These are phyloP conservation scores for Lycaena phlaeas DNA, from an alignment of 2,888 invertebrate species.

Conservation along the genomic window DNA sequence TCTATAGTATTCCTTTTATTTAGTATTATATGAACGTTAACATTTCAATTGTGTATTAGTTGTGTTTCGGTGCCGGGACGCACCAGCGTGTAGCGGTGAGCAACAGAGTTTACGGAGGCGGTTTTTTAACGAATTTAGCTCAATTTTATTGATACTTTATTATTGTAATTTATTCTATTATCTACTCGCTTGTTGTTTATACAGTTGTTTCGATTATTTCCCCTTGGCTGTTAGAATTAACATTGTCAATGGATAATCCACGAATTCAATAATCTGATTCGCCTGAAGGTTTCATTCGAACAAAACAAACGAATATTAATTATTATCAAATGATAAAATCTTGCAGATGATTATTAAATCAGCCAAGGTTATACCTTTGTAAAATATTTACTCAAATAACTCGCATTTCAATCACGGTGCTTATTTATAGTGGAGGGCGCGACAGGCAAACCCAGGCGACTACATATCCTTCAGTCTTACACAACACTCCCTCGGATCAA, in stretches of 20 bases:
- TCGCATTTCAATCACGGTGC: slow-evolving; percentile 55
- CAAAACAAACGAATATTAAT: background rate
- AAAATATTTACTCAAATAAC: slow-evolving; percentile 35
- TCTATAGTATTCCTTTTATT: slow-evolving; percentile 12
- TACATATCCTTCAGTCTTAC: slow-evolving; percentile 3
- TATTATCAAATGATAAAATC: background rate
- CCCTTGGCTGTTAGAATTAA: slow-evolving; percentile 11
- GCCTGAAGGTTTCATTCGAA: slow-evolving; percentile 3
- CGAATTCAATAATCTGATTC: slow-evolving; percentile 22
- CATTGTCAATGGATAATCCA: background rate
- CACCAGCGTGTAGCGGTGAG: slow-evolving; percentile 21
- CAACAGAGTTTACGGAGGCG: slow-evolving; percentile 26
- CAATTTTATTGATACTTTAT: slow-evolving; percentile 65
- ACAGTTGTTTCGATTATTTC: slow-evolving; percentile 16
- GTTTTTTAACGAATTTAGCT: slow-evolving; percentile 53
- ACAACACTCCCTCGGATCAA: slow-evolving; percentile 9
- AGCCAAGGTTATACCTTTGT: slow-evolving; percentile 14
- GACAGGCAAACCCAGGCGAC: slow-evolving; percentile 15
- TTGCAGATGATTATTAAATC: background rate
- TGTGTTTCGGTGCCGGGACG: slow-evolving; percentile 16
- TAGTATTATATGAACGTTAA: slow-evolving; percentile 10
- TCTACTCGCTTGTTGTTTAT: slow-evolving; percentile 54
- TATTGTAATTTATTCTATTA: slow-evolving; percentile 38
- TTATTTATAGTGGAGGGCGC: slow-evolving; percentile 30
- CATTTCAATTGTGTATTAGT: slow-evolving; percentile 5